Evolutionary conservation across 2,888 invertebrate species (phyloP).

Genomic region (Eupithecia subumbrata): DNA sequence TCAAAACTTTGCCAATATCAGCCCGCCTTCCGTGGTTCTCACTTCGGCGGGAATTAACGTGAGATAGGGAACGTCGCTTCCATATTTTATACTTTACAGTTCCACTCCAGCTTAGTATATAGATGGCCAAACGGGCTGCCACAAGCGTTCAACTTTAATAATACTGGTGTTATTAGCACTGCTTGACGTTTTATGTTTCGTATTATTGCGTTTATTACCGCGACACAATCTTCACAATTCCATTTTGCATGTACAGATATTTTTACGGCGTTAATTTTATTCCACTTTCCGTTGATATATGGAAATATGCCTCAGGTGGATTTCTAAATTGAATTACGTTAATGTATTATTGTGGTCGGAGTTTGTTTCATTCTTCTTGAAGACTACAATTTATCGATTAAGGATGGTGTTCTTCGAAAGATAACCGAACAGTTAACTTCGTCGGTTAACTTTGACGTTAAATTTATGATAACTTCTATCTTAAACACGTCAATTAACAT

Average conservation of each 20-base stretch:
- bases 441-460: background rate
- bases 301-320: slow-evolving; percentile 17
- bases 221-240: slow-evolving; percentile 21
- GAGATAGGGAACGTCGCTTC: slow-evolving; percentile 28
- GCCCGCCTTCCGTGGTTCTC: slow-evolving; percentile 49
- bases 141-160: slow-evolving; percentile 37
- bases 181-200: slow-evolving; percentile 38
- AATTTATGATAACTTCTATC: background rate
- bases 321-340: slow-evolving; percentile 26
- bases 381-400: background rate
- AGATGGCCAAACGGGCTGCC: background rate
- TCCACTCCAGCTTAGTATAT: slow-evolving; percentile 30
- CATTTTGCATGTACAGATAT: slow-evolving; percentile 25
- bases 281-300: slow-evolving; percentile 24
- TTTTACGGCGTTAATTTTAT: slow-evolving; percentile 36
- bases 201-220: slow-evolving; percentile 34
- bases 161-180: slow-evolving; percentile 36
- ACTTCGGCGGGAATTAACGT: slow-evolving; percentile 40
- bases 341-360: slow-evolving; percentile 23
- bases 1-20: slow-evolving; percentile 67
- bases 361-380: slow-evolving; percentile 4
- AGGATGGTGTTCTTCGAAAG: background rate
- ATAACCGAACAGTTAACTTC: too few relatives aligned
- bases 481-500: background rate
- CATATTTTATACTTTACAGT: slow-evolving; percentile 37